phyloP scores from a whole-genome alignment of 2,797 vertebrate species.

The Trichosurus vulpecula region DNA sequence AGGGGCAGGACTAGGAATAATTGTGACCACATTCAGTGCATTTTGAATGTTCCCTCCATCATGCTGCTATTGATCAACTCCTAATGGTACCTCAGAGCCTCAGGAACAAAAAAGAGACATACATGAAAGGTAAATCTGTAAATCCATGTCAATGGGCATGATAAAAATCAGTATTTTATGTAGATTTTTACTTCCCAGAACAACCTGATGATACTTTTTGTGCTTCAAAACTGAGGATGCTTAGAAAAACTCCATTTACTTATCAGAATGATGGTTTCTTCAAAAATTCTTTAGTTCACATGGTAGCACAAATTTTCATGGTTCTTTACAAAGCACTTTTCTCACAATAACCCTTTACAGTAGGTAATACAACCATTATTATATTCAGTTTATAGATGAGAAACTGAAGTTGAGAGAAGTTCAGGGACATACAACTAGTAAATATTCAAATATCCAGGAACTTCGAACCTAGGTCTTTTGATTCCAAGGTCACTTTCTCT shows the following conservation, averaged over 20 bases:
- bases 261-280: neutral
- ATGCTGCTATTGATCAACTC: neutral
- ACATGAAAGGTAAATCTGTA: too few relatives aligned
- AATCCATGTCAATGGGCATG: too few relatives aligned
- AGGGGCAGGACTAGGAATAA: neutral
- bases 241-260: neutral
- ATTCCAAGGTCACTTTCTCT: neutral
- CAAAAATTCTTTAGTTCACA: neutral
- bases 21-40: neutral
- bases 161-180: neutral
- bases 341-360: neutral
- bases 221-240: neutral
- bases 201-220: neutral
- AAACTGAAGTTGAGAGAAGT: neutral
- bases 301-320: neutral
- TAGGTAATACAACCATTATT: constrained; percentile 45
- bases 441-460: neutral
- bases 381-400: neutral
- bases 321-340: neutral
- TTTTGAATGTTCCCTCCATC: neutral
- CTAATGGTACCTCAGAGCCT: neutral
- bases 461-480: neutral
- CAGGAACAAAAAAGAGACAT: too few relatives aligned
- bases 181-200: neutral
- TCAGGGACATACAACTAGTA: neutral